Evolutionary conservation across 2,888 invertebrate species (phyloP).

Genomic region (Drosophila longiperda): DNA sequence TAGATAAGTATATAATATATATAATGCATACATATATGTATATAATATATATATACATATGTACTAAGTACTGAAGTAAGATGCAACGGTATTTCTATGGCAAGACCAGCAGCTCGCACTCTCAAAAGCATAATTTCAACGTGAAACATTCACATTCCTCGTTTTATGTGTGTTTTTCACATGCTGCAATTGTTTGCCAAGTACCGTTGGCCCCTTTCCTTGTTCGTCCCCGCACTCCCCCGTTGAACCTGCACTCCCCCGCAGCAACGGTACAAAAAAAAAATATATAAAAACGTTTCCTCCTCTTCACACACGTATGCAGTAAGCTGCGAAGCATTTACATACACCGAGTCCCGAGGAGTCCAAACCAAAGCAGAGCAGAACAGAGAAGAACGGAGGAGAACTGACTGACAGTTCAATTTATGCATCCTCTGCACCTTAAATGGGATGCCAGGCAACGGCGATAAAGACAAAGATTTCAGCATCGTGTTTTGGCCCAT

Average conservation of each 20-base stretch:
- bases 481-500: constrained; percentile 58
- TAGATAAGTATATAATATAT: neutral
- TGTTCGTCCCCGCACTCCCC: no score
- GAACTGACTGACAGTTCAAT: constrained; percentile 77
- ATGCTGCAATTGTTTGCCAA: constrained; percentile 78
- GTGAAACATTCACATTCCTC: constrained; percentile 47
- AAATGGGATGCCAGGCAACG: constrained; percentile 54
- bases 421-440: constrained; percentile 74
- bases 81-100: constrained; percentile 15
- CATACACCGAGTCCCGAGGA: constrained; percentile 47
- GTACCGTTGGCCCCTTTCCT: constrained; percentile 62
- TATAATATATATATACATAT: neutral
- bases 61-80: no score
- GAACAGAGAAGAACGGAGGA: constrained; percentile 2
- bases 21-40: neutral
- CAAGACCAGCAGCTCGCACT: constrained; percentile 47
- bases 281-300: constrained; percentile 12
- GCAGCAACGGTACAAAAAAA: constrained; percentile 12
- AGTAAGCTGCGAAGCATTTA: constrained; percentile 55
- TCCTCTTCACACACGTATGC: constrained; percentile 43
- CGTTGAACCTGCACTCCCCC: neutral
- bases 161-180: constrained; percentile 58
- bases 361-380: constrained; percentile 16
- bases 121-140: constrained; percentile 60
- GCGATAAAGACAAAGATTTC: constrained; percentile 77